Evolutionary conservation across 2,113 vertebrate genomes (phyloP).

Genomic region (Lagenorhynchus albirostris): DNA sequence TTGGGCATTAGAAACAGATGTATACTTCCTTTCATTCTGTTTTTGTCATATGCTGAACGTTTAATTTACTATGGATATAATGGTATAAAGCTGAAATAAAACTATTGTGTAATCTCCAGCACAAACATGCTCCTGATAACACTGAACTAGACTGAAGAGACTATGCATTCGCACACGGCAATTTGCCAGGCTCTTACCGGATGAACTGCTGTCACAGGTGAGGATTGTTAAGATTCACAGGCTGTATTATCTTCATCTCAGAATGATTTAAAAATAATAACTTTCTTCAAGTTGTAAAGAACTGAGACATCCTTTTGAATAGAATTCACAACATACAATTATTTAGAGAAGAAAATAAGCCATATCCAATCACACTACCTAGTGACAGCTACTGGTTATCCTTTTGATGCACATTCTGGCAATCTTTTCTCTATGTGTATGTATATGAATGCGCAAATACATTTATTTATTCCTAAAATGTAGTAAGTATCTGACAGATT

Average conservation of each 20-base stretch:
- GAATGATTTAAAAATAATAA: slow-evolving; percentile 29
- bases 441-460: not conserved
- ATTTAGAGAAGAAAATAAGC: slow-evolving; percentile 6
- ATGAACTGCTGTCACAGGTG: not conserved
- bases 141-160: not conserved
- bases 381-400: not conserved
- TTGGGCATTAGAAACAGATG: not conserved
- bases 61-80: not conserved
- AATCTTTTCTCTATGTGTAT: not conserved
- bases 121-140: not conserved
- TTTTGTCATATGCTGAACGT: not conserved
- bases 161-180: not conserved
- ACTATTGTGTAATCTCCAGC: not conserved
- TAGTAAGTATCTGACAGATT: not conserved
- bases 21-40: not conserved
- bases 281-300: not conserved
- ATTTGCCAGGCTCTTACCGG: not conserved
- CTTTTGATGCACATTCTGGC: not conserved
- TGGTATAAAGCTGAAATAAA: not conserved
- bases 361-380: not conserved
- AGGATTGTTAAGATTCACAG: not conserved
- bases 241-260: not conserved
- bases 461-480: not conserved
- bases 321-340: not conserved
- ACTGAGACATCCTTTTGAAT: not conserved